Conservation (phyloP, 2,797 vertebrate genomes). For the Malacoraja senta region DNA sequence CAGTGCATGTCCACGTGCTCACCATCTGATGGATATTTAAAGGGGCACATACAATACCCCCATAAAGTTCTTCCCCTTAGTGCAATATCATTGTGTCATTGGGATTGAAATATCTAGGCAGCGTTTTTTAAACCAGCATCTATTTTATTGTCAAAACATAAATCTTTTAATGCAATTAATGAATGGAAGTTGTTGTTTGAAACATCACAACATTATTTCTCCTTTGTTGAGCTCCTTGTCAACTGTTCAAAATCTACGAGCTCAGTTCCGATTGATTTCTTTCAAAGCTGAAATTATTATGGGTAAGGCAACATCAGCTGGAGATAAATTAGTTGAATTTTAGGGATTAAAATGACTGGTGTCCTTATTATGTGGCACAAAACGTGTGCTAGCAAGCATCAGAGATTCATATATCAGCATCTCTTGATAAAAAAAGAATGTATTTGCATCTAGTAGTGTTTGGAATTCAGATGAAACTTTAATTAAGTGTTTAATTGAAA, state of each 20-base stretch:
- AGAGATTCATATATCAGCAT: neutral
- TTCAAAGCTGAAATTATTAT: neutral
- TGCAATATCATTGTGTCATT: too few relatives aligned
- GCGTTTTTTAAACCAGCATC: too few relatives aligned
- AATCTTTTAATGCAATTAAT: neutral
- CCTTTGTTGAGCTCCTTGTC: neutral
- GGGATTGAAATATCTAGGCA: too few relatives aligned
- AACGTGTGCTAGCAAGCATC: neutral
- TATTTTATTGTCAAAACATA: neutral
- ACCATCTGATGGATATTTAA: too few relatives aligned
- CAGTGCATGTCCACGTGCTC: too few relatives aligned
- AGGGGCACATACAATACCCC: too few relatives aligned
- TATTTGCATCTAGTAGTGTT: neutral
- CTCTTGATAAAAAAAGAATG: neutral
- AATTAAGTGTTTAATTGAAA: neutral
- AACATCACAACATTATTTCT: neutral
- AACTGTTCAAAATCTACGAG: neutral
- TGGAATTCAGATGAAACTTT: neutral
- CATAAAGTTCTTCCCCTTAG: too few relatives aligned
- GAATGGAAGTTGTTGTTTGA: neutral
- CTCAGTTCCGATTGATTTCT: neutral
- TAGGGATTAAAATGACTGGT: neutral
- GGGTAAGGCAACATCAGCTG: neutral
- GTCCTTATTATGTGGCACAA: neutral
- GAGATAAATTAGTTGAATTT: constrained; percentile 2